Evolutionary conservation across 2,797 vertebrate genomes (phyloP).

Genomic region (Sus cebifrons): DNA sequence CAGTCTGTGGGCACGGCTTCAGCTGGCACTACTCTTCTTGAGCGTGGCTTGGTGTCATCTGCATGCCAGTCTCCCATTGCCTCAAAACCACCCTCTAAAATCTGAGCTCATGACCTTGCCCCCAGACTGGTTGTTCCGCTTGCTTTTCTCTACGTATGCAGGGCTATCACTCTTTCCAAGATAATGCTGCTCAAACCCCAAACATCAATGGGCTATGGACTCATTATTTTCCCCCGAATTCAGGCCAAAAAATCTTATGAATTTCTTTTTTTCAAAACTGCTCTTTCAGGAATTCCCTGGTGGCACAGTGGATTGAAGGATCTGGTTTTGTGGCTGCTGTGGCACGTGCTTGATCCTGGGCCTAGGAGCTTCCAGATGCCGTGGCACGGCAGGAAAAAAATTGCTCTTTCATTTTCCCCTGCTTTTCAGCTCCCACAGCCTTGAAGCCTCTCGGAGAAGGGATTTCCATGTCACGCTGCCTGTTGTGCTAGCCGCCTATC

Average conservation of each 20-base stretch:
- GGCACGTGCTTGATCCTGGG: too few relatives aligned
- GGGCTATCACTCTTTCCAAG: not conserved
- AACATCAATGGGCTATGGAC: not conserved
- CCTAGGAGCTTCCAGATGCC: too few relatives aligned
- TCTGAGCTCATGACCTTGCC: not conserved
- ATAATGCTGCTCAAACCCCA: slow-evolving; percentile 12
- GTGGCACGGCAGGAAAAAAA: too few relatives aligned
- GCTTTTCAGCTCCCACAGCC: not conserved
- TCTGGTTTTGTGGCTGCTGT: too few relatives aligned
- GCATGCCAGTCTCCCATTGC: not conserved
- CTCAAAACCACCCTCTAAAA: slow-evolving; percentile 14
- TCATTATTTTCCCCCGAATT: slow-evolving; percentile 1
- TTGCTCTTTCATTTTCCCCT: not conserved
- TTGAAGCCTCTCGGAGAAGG: not conserved
- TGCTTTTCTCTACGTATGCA: not conserved
- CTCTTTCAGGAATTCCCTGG: not conserved
- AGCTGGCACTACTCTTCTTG: not conserved
- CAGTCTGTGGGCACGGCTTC: not conserved
- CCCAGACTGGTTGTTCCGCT: not conserved
- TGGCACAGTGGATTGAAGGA: too few relatives aligned
- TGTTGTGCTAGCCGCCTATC: not conserved
- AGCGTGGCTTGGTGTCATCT: not conserved
- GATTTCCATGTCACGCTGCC: not conserved
- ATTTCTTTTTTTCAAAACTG: not conserved
- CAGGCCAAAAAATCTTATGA: not conserved